These are phyloP conservation scores for Mechanitis messenoides DNA, from an alignment of 2,888 invertebrate species.

Conservation along the genomic window DNA sequence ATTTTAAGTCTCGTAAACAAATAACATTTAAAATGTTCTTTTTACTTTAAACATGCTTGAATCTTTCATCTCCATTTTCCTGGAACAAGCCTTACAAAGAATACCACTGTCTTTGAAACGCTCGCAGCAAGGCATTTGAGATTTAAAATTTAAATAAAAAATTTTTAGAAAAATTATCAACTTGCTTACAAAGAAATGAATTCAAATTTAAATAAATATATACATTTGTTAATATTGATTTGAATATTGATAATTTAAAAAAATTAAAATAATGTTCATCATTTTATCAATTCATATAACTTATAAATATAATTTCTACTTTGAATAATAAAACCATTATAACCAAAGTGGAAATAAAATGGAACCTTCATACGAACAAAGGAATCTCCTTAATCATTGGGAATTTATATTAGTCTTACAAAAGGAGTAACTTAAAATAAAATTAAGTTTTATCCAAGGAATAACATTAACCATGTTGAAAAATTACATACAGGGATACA, in stretches of 20 bases:
- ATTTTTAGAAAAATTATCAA: not conserved
- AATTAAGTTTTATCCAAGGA: not conserved
- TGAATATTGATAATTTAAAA: not conserved
- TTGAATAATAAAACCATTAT: not conserved
- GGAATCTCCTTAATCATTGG: not conserved
- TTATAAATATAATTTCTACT: not conserved
- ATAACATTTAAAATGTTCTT: not conserved
- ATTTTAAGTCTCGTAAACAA: not conserved
- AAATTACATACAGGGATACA: too few relatives aligned
- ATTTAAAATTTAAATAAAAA: not conserved
- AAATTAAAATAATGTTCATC: not conserved
- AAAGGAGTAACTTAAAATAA: not conserved
- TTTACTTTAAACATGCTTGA: not conserved
- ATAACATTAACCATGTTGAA: too few relatives aligned
- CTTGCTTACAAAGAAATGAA: constrained; percentile 1
- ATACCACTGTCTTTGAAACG: constrained; percentile 20
- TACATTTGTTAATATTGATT: too few relatives aligned
- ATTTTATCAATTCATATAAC: not conserved
- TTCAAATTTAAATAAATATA: too few relatives aligned
- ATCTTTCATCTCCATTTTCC: not conserved
- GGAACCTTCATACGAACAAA: not conserved
- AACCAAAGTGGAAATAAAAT: not conserved
- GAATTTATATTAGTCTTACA: not conserved
- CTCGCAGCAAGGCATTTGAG: constrained; percentile 12
- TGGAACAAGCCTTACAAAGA: constrained; percentile 16